Base-by-base conservation (phyloP, 2,888 invertebrate genomes). In the Eremobia ochroleuca region DNA sequence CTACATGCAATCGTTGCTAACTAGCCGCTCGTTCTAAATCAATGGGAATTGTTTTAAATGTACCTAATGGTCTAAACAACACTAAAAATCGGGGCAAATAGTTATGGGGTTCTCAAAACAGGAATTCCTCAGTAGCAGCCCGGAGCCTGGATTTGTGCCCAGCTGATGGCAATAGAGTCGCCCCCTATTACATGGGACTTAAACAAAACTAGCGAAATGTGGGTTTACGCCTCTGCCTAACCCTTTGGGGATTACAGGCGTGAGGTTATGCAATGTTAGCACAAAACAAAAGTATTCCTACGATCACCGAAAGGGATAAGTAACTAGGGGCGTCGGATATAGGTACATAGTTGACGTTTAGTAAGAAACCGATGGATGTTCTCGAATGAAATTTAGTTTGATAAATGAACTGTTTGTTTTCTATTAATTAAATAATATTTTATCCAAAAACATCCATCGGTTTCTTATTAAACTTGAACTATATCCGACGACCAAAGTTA, bases 21-120 rank as follows among this genome's bases (percentile, higher is more conserved):
- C 74, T 73, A 49, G 31, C 21, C 40, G 5, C 49, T 43, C 18
- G 40, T 55, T 76, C 18, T 43, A 43, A 21, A 31, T 76, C 59
- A 59, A 61, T 76, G 34, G 9, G 2, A 46, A 37, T 46, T 76
- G 18, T 68, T 68, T 68, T n/a, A 25, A 2, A 34, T 61, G 61
- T 25, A 25, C 58, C 28, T 28, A 28, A 61, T 25, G 31, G 61
- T 21, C 59, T 31, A 9, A 61, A 61, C 59, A 21, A 31, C 4
- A 21, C 4, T 9, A 13, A 61, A 8, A 4, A 21, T 61, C 9
- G 9, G 1, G 4, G 9, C 31, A 61, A 28, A 55, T 31, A 18
- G 31, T 59, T 59, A 2, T 3, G 28, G 58, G 6, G 58, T 8
- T 15, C 9, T 31, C 11, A 0, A 34, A 11, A 34, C 11, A 1